A percentile compares a stretch with the other conserved stretches of the same genome.
These are phyloP conservation scores for Pseudochirops corinnae DNA, from an alignment of 2,797 vertebrate genomes.

Conservation along the genomic window DNA sequence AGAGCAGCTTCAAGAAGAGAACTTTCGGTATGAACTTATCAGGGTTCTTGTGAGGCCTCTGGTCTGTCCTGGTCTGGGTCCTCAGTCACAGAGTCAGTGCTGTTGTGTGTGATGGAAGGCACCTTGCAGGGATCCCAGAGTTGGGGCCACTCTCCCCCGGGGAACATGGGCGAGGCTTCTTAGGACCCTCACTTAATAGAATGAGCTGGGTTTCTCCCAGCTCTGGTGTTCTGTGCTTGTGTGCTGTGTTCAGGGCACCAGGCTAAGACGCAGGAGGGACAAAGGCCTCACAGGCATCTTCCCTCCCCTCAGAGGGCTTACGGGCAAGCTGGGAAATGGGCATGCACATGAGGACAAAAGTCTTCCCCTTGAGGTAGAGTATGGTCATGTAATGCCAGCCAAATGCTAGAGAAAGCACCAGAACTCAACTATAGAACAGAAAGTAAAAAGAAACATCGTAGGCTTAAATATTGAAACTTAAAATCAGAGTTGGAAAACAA, in stretches of 20 bases:
- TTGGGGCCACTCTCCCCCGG: too few species aligned
- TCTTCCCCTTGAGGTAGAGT: neutral
- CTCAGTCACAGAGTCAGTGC: neutral
- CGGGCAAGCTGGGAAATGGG: too few species aligned
- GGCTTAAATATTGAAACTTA: too few species aligned
- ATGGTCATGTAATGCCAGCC: neutral
- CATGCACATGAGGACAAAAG: neutral
- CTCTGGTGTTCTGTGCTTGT: neutral
- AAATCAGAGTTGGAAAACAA: too few species aligned
- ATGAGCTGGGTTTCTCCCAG: neutral
- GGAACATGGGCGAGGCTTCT: too few species aligned
- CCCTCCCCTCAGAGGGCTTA: neutral
- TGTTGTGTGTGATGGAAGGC: neutral
- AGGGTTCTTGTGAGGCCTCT: neutral
- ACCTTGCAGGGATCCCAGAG: neutral
- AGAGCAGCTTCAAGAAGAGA: constrained; percentile 96
- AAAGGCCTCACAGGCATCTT: neutral
- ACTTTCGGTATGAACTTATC: constrained; percentile 91
- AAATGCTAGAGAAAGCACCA: neutral
- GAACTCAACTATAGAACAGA: too few species aligned
- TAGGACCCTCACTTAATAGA: neutral
- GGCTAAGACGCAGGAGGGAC: neutral
- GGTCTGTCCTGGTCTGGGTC: too few species aligned
- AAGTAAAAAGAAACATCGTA: too few species aligned
- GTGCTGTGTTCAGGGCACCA: neutral